Conservation (phyloP, 2,113 vertebrate species). For the Lamprotornis superbus region DNA sequence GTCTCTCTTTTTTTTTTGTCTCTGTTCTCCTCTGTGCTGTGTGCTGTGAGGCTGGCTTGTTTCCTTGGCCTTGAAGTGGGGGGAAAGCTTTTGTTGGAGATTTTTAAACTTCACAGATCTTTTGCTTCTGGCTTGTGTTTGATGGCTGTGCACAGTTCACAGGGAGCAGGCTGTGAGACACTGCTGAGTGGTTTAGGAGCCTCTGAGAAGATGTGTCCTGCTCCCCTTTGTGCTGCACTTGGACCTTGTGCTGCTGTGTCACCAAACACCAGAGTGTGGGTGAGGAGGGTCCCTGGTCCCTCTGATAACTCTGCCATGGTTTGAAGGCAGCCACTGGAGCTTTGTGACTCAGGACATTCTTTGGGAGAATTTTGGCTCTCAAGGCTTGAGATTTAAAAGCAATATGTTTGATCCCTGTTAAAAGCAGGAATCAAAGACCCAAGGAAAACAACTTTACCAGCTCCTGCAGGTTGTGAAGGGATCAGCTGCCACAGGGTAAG, state of each 20-base stretch:
- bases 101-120: background rate
- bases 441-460: fast-evolving
- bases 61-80: conserved; percentile 8
- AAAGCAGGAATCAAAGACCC: background rate
- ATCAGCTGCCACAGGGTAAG: background rate
- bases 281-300: background rate
- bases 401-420: background rate
- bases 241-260: fast-evolving
- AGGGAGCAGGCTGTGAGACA: background rate
- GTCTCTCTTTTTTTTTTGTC: background rate
- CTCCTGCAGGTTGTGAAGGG: background rate
- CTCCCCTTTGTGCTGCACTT: background rate
- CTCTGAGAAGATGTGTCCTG: background rate
- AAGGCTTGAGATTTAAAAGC: background rate
- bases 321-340: background rate
- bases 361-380: background rate
- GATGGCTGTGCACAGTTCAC: background rate
- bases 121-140: background rate
- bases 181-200: background rate
- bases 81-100: background rate
- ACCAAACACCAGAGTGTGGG: fast-evolving
- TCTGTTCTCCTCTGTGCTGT: background rate
- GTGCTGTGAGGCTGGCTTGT: background rate
- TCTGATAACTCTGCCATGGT: fast-evolving
- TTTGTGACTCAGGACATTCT: background rate